These are phyloP conservation scores for Oenanthe oenanthe DNA, from an alignment of 2,113 vertebrate genomes.

Conservation along the genomic window DNA sequence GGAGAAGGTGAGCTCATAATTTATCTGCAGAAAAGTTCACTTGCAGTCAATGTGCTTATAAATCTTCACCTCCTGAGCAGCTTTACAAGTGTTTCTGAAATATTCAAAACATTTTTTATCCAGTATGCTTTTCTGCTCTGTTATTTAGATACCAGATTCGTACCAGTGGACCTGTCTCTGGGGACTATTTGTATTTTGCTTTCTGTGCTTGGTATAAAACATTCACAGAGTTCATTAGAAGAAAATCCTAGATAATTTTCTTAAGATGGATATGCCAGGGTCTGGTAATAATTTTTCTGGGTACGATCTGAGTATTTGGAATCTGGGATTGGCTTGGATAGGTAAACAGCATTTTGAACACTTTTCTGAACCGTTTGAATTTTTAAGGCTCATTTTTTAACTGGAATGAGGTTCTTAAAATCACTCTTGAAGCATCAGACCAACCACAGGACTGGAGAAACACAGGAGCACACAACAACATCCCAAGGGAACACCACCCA, in stretches of 20 bases:
- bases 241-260: not conserved
- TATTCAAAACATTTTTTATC: conserved; percentile 38
- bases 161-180: not conserved
- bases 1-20: conserved; percentile 54
- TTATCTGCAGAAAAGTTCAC: conserved; percentile 59
- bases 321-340: not conserved
- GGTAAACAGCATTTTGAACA: not conserved
- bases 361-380: not conserved
- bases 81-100: conserved; percentile 50
- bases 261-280: not conserved
- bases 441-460: not conserved
- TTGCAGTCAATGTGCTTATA: conserved; percentile 19
- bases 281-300: not conserved
- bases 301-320: not conserved
- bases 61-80: conserved; percentile 36
- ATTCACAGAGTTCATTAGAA: not conserved
- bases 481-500: rapidly evolving
- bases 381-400: not conserved
- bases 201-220: not conserved
- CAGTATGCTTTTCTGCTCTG: not conserved
- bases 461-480: not conserved
- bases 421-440: not conserved
- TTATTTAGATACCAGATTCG: not conserved
- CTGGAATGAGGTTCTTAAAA: not conserved
- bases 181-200: not conserved